Evolutionary conservation across 1,140 invertebrate genomes (phyloP).

Genomic region (Zaprionus tsacasi): DNA sequence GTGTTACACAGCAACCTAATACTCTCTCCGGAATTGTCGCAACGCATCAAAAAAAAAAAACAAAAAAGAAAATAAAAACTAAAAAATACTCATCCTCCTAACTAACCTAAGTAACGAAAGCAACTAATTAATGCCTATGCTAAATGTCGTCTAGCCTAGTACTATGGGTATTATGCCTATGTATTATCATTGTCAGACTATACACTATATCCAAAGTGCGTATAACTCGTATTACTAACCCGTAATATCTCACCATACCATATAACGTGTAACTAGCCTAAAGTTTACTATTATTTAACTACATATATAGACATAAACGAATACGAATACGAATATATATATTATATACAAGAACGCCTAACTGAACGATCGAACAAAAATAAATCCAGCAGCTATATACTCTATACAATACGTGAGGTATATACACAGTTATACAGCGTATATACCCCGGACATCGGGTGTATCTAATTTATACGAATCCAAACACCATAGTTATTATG

Average conservation of each 20-base stretch:
- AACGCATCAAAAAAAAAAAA: constrained; percentile 38
- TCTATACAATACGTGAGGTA: constrained; percentile 23
- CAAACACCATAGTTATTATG: constrained; percentile 63
- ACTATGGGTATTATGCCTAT: constrained; percentile 34
- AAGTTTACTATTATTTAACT: constrained; percentile 66
- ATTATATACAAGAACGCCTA: background rate
- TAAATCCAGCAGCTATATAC: constrained; percentile 42
- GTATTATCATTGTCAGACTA: constrained; percentile 20
- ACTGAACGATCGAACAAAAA: constrained; percentile 27
- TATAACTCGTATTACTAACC: constrained; percentile 26
- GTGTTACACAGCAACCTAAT: constrained; percentile 35
- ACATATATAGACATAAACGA: constrained; percentile 43
- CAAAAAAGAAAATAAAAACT: constrained; percentile 9
- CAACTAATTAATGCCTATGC: constrained; percentile 79
- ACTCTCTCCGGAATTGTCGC: constrained; percentile 23
- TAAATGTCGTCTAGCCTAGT: constrained; percentile 72
- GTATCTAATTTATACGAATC: constrained; percentile 62
- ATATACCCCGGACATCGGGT: constrained; percentile 47
- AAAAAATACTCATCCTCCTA: constrained; percentile 53
- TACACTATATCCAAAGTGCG: constrained; percentile 38
- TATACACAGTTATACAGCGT: constrained; percentile 29
- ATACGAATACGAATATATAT: constrained; percentile 25
- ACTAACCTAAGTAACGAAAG: constrained; percentile 64
- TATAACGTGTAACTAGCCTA: constrained; percentile 42
- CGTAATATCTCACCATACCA: constrained; percentile 31